A percentile compares a stretch with the other conserved stretches of the same genome.
These are phyloP conservation scores for Taphrorychus bicolor DNA, from an alignment of 2,888 invertebrate species.

Conservation along the genomic window DNA sequence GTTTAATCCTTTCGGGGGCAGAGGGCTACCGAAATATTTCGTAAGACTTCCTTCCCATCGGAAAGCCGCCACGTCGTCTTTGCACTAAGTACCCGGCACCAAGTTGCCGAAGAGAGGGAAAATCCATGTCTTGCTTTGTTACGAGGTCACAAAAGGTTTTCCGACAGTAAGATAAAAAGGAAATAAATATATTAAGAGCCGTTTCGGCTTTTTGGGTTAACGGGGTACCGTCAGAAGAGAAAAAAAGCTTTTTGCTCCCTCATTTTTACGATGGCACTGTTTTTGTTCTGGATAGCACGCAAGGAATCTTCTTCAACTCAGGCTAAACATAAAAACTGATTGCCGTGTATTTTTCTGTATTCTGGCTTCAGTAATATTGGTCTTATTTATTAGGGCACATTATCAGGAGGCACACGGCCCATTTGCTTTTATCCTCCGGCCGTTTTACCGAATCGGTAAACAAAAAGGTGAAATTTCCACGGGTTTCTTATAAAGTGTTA, in stretches of 20 bases:
- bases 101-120: background rate
- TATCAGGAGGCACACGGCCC: slow-evolving; percentile 55
- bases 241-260: background rate
- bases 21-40: slow-evolving; percentile 6
- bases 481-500: slow-evolving; percentile 48
- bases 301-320: background rate
- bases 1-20: slow-evolving; percentile 20
- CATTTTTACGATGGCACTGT: background rate
- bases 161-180: background rate
- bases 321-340: slow-evolving; percentile 55
- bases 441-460: slow-evolving; percentile 53
- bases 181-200: background rate
- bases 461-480: slow-evolving; percentile 48
- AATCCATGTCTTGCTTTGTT: background rate
- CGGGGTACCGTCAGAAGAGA: background rate
- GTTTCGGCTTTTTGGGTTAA: background rate
- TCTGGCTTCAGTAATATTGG: slow-evolving; percentile 49
- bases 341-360: slow-evolving; percentile 53
- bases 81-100: too few species aligned
- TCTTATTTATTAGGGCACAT: slow-evolving; percentile 56
- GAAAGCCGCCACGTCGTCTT: too few species aligned
- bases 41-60: too few species aligned
- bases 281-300: slow-evolving; percentile 3
- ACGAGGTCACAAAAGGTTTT: background rate
- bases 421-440: slow-evolving; percentile 56